Percentiles rank a stretch among this genome's conserved stretches.
Evolutionary conservation across 2,113 vertebrate genomes (phyloP).

Genomic region (Oryzias javanicus): DNA sequence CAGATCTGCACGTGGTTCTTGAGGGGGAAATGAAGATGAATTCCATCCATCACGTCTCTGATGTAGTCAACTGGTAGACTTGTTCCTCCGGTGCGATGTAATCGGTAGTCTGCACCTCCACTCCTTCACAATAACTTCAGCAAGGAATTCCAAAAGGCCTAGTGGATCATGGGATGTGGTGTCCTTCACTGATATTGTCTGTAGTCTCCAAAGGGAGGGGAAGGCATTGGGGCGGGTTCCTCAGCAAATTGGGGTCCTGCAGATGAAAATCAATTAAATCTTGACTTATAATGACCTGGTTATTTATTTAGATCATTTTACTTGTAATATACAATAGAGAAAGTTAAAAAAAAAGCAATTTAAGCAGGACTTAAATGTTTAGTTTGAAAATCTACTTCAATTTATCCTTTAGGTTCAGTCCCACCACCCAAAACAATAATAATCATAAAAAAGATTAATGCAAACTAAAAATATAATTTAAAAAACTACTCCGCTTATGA

Average conservation of each 20-base stretch:
- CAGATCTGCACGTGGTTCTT: conserved; percentile 54
- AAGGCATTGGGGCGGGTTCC: conserved; percentile 78
- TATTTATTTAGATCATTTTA: too few relatives aligned
- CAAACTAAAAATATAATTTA: too few relatives aligned
- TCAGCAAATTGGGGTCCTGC: conserved; percentile 87
- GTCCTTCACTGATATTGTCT: conserved; percentile 87
- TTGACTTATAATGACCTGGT: too few relatives aligned
- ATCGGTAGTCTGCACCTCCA: conserved; percentile 28
- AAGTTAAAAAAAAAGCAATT: too few relatives aligned
- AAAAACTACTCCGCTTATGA: too few relatives aligned
- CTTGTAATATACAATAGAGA: too few relatives aligned
- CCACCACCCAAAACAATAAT: too few relatives aligned
- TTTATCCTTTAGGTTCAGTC: too few relatives aligned
- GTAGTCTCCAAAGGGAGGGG: conserved; percentile 85
- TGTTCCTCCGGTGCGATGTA: conserved; percentile 30
- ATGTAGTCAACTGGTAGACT: conserved; percentile 38
- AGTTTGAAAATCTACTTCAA: too few relatives aligned
- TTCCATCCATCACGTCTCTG: conserved; percentile 36
- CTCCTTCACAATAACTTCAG: conserved; percentile 59
- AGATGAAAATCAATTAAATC: not conserved
- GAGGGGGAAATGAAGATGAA: conserved; percentile 38
- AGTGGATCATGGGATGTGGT: conserved; percentile 14
- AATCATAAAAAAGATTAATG: too few relatives aligned
- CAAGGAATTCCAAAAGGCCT: conserved; percentile 73
- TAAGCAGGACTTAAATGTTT: too few relatives aligned